Base-by-base conservation (phyloP, 2,888 invertebrate species). In the Nebria salina region DNA sequence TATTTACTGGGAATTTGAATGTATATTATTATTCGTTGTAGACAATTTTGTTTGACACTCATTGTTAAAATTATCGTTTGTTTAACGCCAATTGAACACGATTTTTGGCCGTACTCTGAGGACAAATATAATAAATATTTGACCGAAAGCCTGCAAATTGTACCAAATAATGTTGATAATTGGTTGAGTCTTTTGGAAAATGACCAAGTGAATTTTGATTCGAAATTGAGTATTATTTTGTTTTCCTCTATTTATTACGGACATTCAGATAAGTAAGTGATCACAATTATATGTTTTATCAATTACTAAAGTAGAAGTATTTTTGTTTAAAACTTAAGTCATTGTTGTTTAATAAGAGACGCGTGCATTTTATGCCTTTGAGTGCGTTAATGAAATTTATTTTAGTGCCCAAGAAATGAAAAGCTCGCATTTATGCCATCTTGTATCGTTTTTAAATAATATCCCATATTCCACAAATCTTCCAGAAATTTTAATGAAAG, bases 181-280 rank as follows among this genome's bases (percentile, higher is more conserved):
- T 80, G 80, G 80, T 75, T 80, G 43, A 20, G 25, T 65, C 25
- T 80, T 2, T 72, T 80, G n/a, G n/a, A 25, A 65, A 34, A 75
- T 70, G 5, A 64, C 13, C 25, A 72, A 15, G 34, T 75, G 25
- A 11, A 64, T 75, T 26, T 64, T 25, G 54, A 80, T 7, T 43
- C 75, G 1, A 80, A 80, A 75, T 75, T 68, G 20, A 13, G 70
- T 70, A 72, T 80, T 64, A 72, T 80, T 34, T 70, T 70, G 72
- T 80, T 80, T 72, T 70, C 75, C 75, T 75, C 70, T 15, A 72
- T 75, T 26, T 80, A 75, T 64, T 80, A 80, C 64, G 65, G 75
- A 9, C 54, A 75, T 64, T 68, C 75, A 64, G 72, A 75, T 20
- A 80, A 80, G 80, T 80, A 80, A 79, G 79, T 42, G 4, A 65